These are phyloP conservation scores for Paratrypauchen microcephalus DNA, from an alignment of 2,797 vertebrate genomes.

Conservation along the genomic window DNA sequence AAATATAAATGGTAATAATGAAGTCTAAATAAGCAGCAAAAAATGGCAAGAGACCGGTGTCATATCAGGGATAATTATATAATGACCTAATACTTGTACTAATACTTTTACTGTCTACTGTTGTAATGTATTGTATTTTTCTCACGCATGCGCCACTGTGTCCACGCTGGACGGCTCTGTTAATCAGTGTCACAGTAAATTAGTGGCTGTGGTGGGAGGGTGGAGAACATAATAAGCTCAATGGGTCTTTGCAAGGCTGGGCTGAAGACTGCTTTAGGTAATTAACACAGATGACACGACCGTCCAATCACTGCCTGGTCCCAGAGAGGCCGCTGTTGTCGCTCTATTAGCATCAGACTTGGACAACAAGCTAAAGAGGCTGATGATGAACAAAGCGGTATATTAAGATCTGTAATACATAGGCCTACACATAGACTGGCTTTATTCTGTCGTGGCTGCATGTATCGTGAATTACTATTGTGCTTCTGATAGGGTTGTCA, in stretches of 20 bases:
- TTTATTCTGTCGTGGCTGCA: neutral
- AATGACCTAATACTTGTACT: neutral
- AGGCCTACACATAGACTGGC: neutral
- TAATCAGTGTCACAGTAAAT: constrained; percentile 70
- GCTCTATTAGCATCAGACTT: constrained; percentile 43
- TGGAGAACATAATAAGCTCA: constrained; percentile 57
- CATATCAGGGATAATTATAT: too few relatives aligned
- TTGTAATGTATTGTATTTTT: constrained; percentile 2
- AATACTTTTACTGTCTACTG: neutral
- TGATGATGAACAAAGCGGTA: constrained; percentile 27
- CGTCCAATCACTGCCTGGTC: constrained; percentile 24
- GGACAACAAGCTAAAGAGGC: constrained; percentile 27
- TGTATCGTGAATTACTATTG: neutral
- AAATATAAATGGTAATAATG: too few relatives aligned
- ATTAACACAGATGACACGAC: constrained; percentile 52
- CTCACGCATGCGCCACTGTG: constrained; percentile 17
- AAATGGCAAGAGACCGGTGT: too few relatives aligned
- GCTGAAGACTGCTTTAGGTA: constrained; percentile 44
- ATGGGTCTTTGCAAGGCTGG: constrained; percentile 42
- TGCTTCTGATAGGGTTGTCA: neutral
- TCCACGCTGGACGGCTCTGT: constrained; percentile 38
- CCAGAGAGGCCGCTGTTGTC: constrained; percentile 39
- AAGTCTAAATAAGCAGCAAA: too few relatives aligned
- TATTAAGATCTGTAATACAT: constrained; percentile 39
- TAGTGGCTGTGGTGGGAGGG: constrained; percentile 42